Evolutionary conservation across 1,140 invertebrate species (phyloP), one percentile per base, ranked within the genome.

Genomic region (Drosophila kepulauana): DNA sequence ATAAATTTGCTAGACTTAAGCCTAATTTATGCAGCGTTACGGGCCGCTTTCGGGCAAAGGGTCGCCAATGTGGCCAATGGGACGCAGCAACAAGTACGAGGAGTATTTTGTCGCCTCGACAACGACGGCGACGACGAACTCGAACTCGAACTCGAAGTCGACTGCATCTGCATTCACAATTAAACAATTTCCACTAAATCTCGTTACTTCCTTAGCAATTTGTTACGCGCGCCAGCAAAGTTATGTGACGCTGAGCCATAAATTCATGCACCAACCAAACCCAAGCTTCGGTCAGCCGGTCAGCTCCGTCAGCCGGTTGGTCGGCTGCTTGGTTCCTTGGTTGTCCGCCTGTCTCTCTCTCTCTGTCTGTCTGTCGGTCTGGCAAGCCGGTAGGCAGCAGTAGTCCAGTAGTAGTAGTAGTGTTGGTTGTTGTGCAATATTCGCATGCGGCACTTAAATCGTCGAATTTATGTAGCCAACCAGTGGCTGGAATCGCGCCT

Each of bases 161-260:
- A 81, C 85, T 89, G 75, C 79, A 89, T 89, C 85, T 89, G 85
- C 86, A 89, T 89, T 85, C 88, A 91, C 91, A 91, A 91, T 91
- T 91, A 91, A 91, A 91, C 91, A 91, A 92, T 91, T 92, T 92
- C 91, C 91, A 92, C 91, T 91, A 91, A 91, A 91, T 91, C 90
- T 91, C 82, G 86, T 81, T 89, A 90, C 91, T 91, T 92, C 87
- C 91, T 92, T 91, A 79, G 87, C 91, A 92, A 92, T 92, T 92
- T 92, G 91, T 92, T 92, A 92, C 82, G 88, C 87, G 87, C 81
- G 75, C 86, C 86, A 84, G 91, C 91, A 92, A 92, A 92, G 88
- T 92, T 92, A 92, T 92, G 91, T 92, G 91, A 92, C 91, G 85
- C 86, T 79, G 84, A 75, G 85, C 87, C 88, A 92, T 92, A 92